A percentile compares a stretch with the other conserved stretches of the same genome.
phyloP scores from a whole-genome alignment of 2,888 invertebrate genomes.

The Calliphora vomitoria region DNA sequence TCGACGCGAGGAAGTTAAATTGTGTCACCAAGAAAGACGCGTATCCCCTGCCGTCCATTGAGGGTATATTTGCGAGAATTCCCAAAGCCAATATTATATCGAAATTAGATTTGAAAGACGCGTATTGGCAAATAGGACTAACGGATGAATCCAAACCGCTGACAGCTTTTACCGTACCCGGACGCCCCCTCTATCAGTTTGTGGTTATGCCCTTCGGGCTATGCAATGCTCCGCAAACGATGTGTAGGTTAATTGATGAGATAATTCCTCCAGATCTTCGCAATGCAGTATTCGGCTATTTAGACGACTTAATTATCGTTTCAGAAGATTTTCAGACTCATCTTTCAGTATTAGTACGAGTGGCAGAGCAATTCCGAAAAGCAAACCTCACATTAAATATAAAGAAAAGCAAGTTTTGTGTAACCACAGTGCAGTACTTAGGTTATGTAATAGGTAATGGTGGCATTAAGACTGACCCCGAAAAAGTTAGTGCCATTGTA shows the following conservation, averaged over 20 bases:
- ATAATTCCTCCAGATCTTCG: constrained; percentile 33
- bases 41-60: not conserved
- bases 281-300: constrained; percentile 42
- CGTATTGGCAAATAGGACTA: too few relatives aligned
- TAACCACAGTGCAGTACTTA: constrained; percentile 29
- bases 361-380: constrained; percentile 39
- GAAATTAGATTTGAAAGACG: too few relatives aligned
- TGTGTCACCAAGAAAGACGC: not conserved
- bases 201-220: constrained; percentile 62
- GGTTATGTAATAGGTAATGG: constrained; percentile 36
- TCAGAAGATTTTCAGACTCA: constrained; percentile 40
- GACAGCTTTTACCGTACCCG: too few relatives aligned
- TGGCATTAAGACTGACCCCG: constrained; percentile 15
- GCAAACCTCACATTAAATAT: constrained; percentile 35
- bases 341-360: not conserved
- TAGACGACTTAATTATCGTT: constrained; percentile 46
- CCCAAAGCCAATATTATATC: not conserved
- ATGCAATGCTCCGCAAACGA: constrained; percentile 47
- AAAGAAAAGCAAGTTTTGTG: constrained; percentile 24
- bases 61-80: constrained; percentile 54
- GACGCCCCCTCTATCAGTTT: too few relatives aligned
- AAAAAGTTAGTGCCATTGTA: constrained; percentile 13
- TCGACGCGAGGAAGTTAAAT: not conserved
- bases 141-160: too few relatives aligned
- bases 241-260: constrained; percentile 41